Conservation (phyloP, 30 jellyfish, hydroid and myxozoan genomes). For the Cassiopea xamachana region DNA sequence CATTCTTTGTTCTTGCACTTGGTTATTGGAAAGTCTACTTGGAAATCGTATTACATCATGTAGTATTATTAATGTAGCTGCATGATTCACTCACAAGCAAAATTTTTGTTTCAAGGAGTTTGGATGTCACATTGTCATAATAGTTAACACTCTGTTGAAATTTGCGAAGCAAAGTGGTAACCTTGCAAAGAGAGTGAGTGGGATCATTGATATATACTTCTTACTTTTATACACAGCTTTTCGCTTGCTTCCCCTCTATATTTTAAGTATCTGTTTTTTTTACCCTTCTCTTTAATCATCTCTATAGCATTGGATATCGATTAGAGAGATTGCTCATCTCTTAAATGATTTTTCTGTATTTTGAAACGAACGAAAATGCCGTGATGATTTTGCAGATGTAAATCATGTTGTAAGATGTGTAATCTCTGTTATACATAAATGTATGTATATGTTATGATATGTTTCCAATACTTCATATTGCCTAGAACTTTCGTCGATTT, state of each 20-base stretch:
- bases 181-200: slow-evolving; percentile 35
- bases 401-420: no score
- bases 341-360: no score
- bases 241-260: not conserved
- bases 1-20: no score
- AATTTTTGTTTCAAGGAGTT: slow-evolving; percentile 28
- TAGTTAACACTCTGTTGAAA: slow-evolving; percentile 36
- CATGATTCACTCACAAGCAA: no score
- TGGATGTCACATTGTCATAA: slow-evolving; percentile 44
- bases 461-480: no score
- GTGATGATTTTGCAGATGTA: no score
- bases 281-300: not conserved
- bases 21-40: not conserved
- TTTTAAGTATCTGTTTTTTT: no score
- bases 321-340: not conserved
- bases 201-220: not conserved
- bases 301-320: not conserved
- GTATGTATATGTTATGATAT: no score
- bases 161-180: slow-evolving; percentile 36
- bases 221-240: not conserved
- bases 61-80: no score
- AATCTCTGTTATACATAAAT: no score
- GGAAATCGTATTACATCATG: not conserved
- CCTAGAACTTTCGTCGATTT: no score
- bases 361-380: no score